Evolutionary conservation across 2,888 invertebrate species (phyloP), one percentile per base, ranked within the genome.

Genomic region (Coronaproctus castanopsis): DNA sequence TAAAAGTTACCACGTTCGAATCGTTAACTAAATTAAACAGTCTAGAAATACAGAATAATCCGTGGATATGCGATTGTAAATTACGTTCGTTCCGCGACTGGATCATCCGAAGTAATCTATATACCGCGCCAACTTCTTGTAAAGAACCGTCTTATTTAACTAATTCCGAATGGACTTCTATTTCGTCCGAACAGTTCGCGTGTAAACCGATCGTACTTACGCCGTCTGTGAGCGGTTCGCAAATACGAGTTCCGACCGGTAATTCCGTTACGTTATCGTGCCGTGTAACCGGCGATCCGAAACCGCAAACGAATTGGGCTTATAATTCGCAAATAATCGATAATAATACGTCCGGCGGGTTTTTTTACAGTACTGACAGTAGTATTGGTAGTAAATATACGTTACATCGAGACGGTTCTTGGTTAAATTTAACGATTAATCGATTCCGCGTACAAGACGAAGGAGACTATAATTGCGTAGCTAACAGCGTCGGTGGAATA

Each of bases 11-110:
- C 62, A 79, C 82, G 3, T 78, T 87, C 61, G 76, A 77, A 59
- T 76, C 78, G 36, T 72, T 89, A 57, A 76, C 77, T 1, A 81
- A 80, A 63, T 71, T 91, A 57, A 79, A 79, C 23, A 84, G 83
- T 67, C 74, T 92, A 52, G 83, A 83, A 58, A 75, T 91, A 1
- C 80, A 81, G 63, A 81, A 82, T 62, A 92, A 92, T 70, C 85
- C 85, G 0, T 92, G 91, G 91, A 78, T 83, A 62, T 92, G 92
- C 69, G 87, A 91, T 68, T 92, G 92, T 68, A 80, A 82, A 63
- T 73, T 92, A 58, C 81, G 85, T 67, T 78, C 79, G 20, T 85
- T 91, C 65, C 79, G 87, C 54, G 82, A 86, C 67, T 87, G 83
- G 79, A 57, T 71, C 62, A 66, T 70, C 19, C 77, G 79, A 61